These are phyloP conservation scores for Sarcoramphus papa DNA, from an alignment of 2,797 vertebrate genomes.

Conservation along the genomic window DNA sequence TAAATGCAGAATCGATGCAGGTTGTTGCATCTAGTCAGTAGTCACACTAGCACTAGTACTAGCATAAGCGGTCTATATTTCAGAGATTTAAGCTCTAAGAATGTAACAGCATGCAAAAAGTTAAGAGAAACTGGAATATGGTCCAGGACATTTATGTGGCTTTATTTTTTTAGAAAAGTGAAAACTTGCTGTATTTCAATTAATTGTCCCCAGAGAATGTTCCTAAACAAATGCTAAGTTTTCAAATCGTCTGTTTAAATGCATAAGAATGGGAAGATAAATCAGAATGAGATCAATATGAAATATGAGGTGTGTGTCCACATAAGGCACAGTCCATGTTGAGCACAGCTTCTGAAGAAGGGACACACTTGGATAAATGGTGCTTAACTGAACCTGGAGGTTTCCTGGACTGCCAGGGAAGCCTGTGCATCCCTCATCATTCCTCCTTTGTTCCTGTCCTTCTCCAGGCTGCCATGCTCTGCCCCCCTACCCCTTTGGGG, in stretches of 20 bases:
- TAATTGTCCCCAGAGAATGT: background rate
- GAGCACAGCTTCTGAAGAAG: background rate
- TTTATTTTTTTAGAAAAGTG: background rate
- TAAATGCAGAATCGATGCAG: background rate
- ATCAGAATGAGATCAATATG: background rate
- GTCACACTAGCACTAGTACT: background rate
- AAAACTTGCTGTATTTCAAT: background rate
- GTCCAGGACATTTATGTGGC: background rate
- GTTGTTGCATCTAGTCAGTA: background rate
- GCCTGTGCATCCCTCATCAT: background rate
- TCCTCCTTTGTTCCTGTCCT: background rate
- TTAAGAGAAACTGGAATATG: background rate
- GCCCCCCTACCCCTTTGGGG: background rate
- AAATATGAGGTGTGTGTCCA: background rate
- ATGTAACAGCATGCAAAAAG: background rate
- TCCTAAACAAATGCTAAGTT: background rate
- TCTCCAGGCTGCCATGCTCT: background rate
- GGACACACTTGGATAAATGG: accelerated
- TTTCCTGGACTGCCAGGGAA: background rate
- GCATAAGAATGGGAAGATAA: background rate
- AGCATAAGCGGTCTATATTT: background rate
- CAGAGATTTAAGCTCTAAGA: background rate
- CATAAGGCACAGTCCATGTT: background rate
- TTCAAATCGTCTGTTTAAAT: background rate
- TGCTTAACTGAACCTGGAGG: background rate